Percentiles rank a stretch among this genome's conserved stretches.
phyloP scores from a whole-genome alignment of 2,113 vertebrate species.

The Mormoops blainvillei region DNA sequence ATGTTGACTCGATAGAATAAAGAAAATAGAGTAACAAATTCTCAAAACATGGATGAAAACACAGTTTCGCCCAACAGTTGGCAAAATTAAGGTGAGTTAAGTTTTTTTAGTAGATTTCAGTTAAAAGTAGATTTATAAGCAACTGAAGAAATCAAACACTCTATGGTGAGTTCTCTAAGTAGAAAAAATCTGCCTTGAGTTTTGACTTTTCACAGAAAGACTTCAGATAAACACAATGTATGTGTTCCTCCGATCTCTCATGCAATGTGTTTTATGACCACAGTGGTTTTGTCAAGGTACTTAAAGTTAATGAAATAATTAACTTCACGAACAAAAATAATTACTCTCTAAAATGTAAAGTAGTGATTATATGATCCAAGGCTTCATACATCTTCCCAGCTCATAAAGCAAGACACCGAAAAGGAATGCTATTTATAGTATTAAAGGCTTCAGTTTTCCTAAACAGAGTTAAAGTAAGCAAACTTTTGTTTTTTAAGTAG shows the following conservation, averaged over 20 bases:
- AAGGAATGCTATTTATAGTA: slow-evolving; percentile 18
- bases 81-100: neutral
- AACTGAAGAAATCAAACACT: neutral
- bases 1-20: neutral
- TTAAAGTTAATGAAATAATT: slow-evolving; percentile 2
- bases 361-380: neutral
- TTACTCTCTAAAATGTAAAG: slow-evolving; percentile 33
- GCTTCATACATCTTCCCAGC: neutral
- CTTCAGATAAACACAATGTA: neutral
- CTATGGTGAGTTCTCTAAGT: neutral
- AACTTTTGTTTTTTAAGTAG: slow-evolving; percentile 2
- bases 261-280: neutral
- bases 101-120: neutral
- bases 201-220: neutral
- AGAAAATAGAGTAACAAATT: neutral
- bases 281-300: neutral
- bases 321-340: slow-evolving; percentile 25
- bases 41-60: slow-evolving; percentile 12
- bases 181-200: neutral
- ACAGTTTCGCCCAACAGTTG: neutral
- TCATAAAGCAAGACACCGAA: neutral
- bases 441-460: slow-evolving; percentile 26
- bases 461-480: neutral
- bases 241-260: neutral
- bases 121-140: neutral